Percentiles rank a stretch among this genome's conserved stretches.
Conservation (phyloP, 2,797 vertebrate species). For the Dermochelys coriacea region DNA sequence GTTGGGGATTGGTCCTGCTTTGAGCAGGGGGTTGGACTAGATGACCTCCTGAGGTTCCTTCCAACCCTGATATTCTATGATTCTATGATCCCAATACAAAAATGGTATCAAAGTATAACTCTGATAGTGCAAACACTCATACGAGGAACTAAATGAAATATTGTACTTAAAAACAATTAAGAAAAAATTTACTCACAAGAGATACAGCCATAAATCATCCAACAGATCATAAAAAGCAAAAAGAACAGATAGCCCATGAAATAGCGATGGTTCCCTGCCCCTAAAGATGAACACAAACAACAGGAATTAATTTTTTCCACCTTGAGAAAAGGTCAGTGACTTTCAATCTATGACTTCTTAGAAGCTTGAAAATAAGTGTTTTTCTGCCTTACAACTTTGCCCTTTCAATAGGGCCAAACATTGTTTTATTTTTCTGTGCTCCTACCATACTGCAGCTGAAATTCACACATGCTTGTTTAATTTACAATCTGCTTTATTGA, state of each 20-base stretch:
- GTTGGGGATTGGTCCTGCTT: too few species aligned
- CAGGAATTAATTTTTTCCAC: conserved; percentile 18
- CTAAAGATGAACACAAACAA: conserved; percentile 79
- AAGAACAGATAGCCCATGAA: conserved; percentile 99
- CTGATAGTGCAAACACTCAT: background rate
- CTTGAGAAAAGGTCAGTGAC: conserved; percentile 31
- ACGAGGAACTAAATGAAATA: background rate
- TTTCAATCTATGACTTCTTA: too few species aligned
- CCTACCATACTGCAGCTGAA: background rate
- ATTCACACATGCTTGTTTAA: background rate
- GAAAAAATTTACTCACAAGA: conserved; percentile 89
- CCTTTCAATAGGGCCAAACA: background rate
- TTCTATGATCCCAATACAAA: background rate
- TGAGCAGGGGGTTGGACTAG: too few species aligned
- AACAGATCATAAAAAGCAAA: conserved; percentile 99
- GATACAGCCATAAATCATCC: conserved; percentile 99
- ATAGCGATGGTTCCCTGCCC: conserved; percentile 98
- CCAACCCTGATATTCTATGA: too few species aligned
- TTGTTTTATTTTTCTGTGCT: background rate
- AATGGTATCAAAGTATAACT: background rate
- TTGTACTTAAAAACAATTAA: conserved; percentile 23
- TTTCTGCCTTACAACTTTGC: background rate
- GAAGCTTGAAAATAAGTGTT: background rate
- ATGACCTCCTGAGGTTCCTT: too few species aligned
- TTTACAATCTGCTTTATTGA: background rate